phyloP scores from a whole-genome alignment of 2,797 vertebrate species.

The Epinephelus awoara region DNA sequence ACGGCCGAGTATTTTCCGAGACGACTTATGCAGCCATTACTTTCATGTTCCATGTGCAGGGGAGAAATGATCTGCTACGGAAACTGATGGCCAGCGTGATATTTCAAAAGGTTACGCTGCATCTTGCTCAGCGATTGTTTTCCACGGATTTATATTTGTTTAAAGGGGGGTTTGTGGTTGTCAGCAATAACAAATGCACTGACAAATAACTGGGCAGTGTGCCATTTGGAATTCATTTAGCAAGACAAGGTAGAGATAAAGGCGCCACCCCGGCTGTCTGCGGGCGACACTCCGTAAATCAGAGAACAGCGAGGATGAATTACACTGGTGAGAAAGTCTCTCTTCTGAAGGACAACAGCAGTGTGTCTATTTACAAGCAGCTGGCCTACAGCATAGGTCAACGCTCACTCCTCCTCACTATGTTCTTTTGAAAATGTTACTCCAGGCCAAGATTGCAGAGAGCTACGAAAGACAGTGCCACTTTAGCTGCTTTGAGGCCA shows the following conservation, averaged over 20 bases:
- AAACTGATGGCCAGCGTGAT: conserved; percentile 82
- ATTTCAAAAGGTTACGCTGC: conserved; percentile 88
- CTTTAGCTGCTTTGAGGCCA: conserved; percentile 16
- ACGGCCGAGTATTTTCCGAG: conserved; percentile 32
- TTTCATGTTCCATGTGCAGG: conserved; percentile 67
- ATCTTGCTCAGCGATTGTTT: conserved; percentile 84
- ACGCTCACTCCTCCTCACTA: conserved; percentile 49
- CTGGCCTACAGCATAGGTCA: conserved; percentile 74
- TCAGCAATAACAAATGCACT: conserved; percentile 86
- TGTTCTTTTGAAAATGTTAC: conserved; percentile 73
- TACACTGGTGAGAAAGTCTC: conserved; percentile 69
- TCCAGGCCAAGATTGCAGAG: conserved; percentile 21
- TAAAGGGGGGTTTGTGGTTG: conserved; percentile 83
- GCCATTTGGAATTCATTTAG: conserved; percentile 86
- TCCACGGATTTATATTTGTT: conserved; percentile 85
- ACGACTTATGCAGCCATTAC: conserved; percentile 62
- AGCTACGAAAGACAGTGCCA: conserved; percentile 26
- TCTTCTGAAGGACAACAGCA: conserved; percentile 77
- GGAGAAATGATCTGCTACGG: conserved; percentile 60
- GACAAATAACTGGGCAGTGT: conserved; percentile 84
- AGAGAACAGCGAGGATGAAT: conserved; percentile 73
- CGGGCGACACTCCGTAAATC: conserved; percentile 76
- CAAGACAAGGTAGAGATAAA: conserved; percentile 80
- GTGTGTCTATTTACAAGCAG: conserved; percentile 77
- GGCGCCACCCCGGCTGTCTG: conserved; percentile 71